Conservation (phyloP, 2,113 vertebrate species). For the Capra hircus region DNA sequence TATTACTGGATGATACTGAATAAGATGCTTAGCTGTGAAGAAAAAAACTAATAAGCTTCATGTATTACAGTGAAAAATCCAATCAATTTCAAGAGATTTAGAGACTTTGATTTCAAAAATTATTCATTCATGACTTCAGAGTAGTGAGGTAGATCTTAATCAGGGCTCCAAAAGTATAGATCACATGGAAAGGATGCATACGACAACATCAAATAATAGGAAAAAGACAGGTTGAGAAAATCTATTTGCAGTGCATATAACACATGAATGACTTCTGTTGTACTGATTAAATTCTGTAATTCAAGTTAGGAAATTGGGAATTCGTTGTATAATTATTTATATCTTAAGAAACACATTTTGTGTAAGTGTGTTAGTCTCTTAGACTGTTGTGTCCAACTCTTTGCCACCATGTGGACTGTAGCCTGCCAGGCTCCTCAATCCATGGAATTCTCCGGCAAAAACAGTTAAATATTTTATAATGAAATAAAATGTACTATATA, state of each 20-base stretch:
- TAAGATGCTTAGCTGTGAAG: neutral
- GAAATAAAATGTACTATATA: neutral
- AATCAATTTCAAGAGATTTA: neutral
- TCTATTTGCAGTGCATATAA: neutral
- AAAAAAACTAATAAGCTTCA: neutral
- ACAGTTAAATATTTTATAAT: neutral
- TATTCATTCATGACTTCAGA: neutral
- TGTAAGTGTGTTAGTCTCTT: neutral
- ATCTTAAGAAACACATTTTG: neutral
- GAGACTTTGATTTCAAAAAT: neutral
- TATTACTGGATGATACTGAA: neutral
- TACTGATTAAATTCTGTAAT: neutral
- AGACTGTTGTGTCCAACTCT: neutral
- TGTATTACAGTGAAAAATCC: neutral
- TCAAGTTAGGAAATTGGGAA: neutral
- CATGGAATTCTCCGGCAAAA: neutral
- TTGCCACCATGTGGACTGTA: neutral
- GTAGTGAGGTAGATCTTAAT: neutral
- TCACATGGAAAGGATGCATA: neutral
- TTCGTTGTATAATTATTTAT: neutral
- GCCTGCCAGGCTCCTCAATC: neutral
- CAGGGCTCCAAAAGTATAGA: neutral
- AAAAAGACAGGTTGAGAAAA: neutral
- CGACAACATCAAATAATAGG: neutral
- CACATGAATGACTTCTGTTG: neutral